Percentiles rank a stretch among this genome's conserved stretches.
Conservation (phyloP, 2,797 vertebrate genomes). For the Sorex maritimensis region DNA sequence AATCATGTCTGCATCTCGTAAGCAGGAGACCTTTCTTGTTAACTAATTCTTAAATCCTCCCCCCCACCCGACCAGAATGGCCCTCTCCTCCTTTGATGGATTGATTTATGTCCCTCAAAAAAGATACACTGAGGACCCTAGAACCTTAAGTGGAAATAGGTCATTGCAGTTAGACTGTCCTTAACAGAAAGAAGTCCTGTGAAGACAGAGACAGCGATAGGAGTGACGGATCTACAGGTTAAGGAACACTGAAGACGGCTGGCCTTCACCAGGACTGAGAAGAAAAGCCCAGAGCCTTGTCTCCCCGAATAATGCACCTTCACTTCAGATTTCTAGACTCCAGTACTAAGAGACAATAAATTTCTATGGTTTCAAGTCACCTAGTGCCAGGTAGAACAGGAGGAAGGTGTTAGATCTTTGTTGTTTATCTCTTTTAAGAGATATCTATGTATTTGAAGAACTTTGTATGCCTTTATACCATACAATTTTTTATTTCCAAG, state of each 20-base stretch:
- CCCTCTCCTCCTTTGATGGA: neutral
- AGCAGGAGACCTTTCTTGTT: conserved; percentile 37
- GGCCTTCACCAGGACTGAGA: neutral
- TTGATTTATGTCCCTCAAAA: neutral
- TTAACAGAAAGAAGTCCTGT: neutral
- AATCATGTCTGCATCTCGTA: conserved; percentile 36
- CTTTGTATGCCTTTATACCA: neutral
- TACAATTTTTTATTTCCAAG: neutral
- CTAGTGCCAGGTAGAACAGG: neutral
- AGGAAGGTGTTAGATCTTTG: neutral
- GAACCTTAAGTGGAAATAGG: neutral
- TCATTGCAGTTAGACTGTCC: neutral
- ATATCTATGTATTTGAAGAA: conserved; percentile 4
- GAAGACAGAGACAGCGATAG: neutral
- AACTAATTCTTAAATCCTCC: neutral
- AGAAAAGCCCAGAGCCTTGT: neutral
- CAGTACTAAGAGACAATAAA: neutral
- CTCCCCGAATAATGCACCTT: neutral
- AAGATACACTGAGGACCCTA: neutral
- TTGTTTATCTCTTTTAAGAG: neutral
- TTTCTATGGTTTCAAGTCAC: neutral
- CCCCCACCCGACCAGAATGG: too few species aligned
- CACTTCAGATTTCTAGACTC: neutral
- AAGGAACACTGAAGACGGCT: neutral
- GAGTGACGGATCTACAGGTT: neutral